Evolutionary conservation across 2,888 invertebrate genomes (phyloP), one percentile per base, ranked within the genome.

Genomic region (Saturnia pavonia): DNA sequence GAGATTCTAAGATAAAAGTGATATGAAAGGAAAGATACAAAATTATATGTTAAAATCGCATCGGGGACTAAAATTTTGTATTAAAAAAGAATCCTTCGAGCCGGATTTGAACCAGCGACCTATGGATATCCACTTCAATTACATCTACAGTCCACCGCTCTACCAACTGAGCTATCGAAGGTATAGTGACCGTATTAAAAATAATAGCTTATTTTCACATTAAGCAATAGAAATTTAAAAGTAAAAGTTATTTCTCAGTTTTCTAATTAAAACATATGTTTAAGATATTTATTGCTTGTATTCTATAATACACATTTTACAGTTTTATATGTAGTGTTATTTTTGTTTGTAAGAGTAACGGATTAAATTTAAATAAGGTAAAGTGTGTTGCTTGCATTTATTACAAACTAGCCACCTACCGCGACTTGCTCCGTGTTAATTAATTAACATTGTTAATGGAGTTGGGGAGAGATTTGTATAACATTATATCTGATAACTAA

Each of bases 71-170:
- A 12, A 54, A 54, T 12, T 48, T 11, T 19, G 19, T 22, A 25
- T 12, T 57, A 2, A 65, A 81, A 85, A 84, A 14, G 48, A 81
- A 74, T 95, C 95, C 95, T 95, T 95, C 95, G 95, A 95, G 94
- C 95, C 95, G 95, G 95, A 95, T 95, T 95, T 95, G 95, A 95
- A 95, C 95, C 95, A 95, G 95, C 94, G 95, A 95, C 95, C 95
- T 95, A 95, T 95, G 95, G 95, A 95, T 95, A 70, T 69, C 90
- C 78, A 79, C 75, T 70, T 19, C 22, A 0, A 9, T 65, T 8
- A 19, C 85, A 77, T 70, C 89, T 90, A 90, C 91, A 91, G 91
- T 91, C 91, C 91, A 91, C 92, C 92, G 91, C 92, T 93, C 92
- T 92, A 92, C 92, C 92, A 92, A 92, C 92, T 92, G 92, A 78